Percentiles rank a stretch among this genome's conserved stretches.
These are phyloP conservation scores for Sminthurinus aureus DNA, from an alignment of 2,888 invertebrate genomes.

Conservation along the genomic window DNA sequence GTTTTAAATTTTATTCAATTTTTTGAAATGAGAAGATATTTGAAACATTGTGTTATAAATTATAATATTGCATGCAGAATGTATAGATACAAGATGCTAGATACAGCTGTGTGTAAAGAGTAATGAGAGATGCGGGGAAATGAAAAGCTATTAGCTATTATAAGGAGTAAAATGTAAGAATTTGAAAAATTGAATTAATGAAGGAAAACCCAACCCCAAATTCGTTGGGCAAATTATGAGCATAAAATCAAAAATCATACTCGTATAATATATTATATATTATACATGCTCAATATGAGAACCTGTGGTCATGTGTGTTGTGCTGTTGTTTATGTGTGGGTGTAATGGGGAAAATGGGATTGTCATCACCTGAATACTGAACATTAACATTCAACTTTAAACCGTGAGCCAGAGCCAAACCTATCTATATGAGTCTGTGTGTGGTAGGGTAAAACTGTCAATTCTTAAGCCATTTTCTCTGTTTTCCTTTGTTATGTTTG, in stretches of 20 bases:
- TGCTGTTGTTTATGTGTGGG: slow-evolving; percentile 14
- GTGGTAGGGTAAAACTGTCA: not conserved
- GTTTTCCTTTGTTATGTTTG: too few species aligned
- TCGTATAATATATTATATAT: slow-evolving; percentile 1
- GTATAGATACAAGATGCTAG: too few species aligned
- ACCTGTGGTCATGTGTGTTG: not conserved
- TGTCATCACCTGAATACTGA: slow-evolving; percentile 34
- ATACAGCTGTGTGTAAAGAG: too few species aligned
- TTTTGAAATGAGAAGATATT: too few species aligned
- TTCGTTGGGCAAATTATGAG: not conserved
- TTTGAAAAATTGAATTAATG: not conserved
- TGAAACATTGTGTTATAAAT: too few species aligned
- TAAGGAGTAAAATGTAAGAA: not conserved
- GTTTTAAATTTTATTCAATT: too few species aligned
- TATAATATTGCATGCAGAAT: too few species aligned
- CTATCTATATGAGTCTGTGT: too few species aligned
- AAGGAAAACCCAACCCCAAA: slow-evolving; percentile 28
- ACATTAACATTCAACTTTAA: too few species aligned
- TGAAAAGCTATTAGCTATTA: too few species aligned
- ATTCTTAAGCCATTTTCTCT: not conserved
- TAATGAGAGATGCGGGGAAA: too few species aligned
- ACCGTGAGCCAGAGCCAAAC: not conserved
- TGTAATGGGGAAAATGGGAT: slow-evolving; percentile 26
- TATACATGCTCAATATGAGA: too few species aligned
- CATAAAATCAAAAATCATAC: not conserved